These are phyloP conservation scores for Laticauda colubrina DNA, from an alignment of 2,113 vertebrate species.

Conservation along the genomic window DNA sequence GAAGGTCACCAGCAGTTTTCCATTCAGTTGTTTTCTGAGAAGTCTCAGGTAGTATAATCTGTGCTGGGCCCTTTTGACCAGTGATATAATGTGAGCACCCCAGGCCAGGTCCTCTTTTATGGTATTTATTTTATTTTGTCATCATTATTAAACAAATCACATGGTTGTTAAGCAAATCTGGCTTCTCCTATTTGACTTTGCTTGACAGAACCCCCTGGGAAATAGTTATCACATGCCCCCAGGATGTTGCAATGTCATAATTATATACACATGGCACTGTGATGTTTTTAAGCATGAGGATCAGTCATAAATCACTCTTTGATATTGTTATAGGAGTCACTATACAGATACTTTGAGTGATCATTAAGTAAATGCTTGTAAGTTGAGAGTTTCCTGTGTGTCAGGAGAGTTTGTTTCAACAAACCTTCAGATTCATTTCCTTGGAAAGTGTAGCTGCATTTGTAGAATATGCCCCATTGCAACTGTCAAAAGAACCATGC, in stretches of 20 bases:
- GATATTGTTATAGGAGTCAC: not conserved
- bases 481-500: not conserved
- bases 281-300: not conserved
- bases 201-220: not conserved
- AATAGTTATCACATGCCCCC: not conserved
- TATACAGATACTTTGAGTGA: not conserved
- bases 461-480: not conserved
- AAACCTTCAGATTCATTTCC: not conserved
- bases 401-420: not conserved
- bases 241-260: not conserved
- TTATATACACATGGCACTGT: not conserved
- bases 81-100: too few species aligned
- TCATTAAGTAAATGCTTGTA: not conserved
- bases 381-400: not conserved
- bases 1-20: too few species aligned
- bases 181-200: not conserved
- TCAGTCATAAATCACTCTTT: not conserved
- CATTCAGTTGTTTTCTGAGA: too few species aligned
- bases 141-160: not conserved
- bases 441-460: not conserved
- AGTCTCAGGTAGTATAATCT: too few species aligned
- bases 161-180: not conserved
- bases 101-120: too few species aligned
- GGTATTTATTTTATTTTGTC: not conserved
- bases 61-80: too few species aligned